Conservation (phyloP, 2,888 invertebrate species). For the Micropterix aruncella region DNA sequence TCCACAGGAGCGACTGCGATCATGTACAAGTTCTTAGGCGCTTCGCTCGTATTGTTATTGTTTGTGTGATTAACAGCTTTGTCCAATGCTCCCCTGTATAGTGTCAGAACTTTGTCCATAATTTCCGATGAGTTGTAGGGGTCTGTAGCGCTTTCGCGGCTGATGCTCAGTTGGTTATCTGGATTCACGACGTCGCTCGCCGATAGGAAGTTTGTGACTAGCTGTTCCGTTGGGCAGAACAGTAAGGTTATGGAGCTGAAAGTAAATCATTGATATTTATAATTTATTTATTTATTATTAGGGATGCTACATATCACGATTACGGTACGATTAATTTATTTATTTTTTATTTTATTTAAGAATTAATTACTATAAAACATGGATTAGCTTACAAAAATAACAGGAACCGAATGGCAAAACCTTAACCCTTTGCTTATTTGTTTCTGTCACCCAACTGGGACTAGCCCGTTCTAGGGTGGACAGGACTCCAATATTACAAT, state of each 20-base stretch:
- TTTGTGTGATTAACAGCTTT: slow-evolving; percentile 2
- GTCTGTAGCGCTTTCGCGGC: neutral
- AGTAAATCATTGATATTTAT: too few relatives aligned
- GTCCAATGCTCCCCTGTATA: slow-evolving; percentile 1
- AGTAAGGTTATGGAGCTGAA: slow-evolving; percentile 33
- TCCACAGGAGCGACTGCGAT: slow-evolving; percentile 11
- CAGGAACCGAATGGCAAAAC: too few relatives aligned
- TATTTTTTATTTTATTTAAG: too few relatives aligned
- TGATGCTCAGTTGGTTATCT: neutral
- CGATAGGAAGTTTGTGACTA: neutral
- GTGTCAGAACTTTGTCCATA: neutral
- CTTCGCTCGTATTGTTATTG: slow-evolving; percentile 2
- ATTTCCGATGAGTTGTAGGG: slow-evolving; percentile 1
- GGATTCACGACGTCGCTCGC: neutral
- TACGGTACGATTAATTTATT: too few relatives aligned
- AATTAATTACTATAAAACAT: too few relatives aligned
- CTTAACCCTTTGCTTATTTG: too few relatives aligned
- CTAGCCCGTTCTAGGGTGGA: too few relatives aligned
- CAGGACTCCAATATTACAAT: too few relatives aligned
- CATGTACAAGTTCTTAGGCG: slow-evolving; percentile 7
- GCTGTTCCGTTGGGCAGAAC: slow-evolving; percentile 15
- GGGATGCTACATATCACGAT: too few relatives aligned
- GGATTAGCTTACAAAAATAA: too few relatives aligned
- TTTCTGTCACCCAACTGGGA: too few relatives aligned
- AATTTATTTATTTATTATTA: too few relatives aligned